Evolutionary conservation across 2,888 invertebrate genomes (phyloP).

Genomic region (Tanytarsus gracilentus): DNA sequence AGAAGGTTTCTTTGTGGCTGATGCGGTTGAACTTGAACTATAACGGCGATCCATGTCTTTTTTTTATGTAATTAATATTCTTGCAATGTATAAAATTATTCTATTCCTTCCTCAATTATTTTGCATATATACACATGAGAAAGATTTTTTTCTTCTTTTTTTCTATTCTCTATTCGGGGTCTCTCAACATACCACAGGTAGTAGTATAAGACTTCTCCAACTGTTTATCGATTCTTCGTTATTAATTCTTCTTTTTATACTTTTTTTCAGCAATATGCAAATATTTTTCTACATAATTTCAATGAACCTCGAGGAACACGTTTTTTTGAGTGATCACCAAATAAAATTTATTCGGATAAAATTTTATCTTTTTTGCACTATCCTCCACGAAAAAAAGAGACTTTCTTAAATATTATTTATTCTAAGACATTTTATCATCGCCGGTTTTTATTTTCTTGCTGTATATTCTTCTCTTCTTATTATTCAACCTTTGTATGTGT

Average conservation of each 20-base stretch:
- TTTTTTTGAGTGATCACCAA: no score
- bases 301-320: no score
- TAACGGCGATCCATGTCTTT: constrained; percentile 17
- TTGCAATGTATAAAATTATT: not conserved
- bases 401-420: not conserved
- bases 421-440: constrained; percentile 19
- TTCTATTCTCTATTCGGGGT: not conserved
- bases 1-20: not conserved
- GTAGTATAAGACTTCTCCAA: no score
- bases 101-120: not conserved
- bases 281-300: no score
- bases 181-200: no score
- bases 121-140: not conserved
- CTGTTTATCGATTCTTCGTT: no score
- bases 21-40: constrained; percentile 10
- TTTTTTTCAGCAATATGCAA: no score
- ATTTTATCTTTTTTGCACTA: not conserved
- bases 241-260: no score
- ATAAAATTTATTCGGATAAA: not conserved
- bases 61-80: not conserved
- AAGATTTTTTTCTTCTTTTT: not conserved
- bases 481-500: constrained; percentile 4
- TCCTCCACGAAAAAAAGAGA: not conserved
- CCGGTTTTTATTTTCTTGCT: no score
- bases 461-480: not conserved